Evolutionary conservation across 2,888 invertebrate genomes (phyloP).

Genomic region (Epirrita christyi): DNA sequence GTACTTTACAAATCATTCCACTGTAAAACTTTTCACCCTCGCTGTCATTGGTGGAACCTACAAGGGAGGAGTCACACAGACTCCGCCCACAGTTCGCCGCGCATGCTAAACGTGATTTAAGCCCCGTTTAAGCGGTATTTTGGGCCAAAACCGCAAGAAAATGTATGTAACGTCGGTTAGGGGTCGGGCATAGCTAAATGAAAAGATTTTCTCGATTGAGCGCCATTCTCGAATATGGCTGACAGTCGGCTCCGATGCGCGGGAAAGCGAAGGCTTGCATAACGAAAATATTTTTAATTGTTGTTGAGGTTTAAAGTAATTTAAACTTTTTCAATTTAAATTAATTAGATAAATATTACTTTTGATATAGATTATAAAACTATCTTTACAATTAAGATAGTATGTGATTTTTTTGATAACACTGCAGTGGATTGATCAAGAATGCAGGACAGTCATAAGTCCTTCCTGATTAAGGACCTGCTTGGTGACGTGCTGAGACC

Average conservation of each 20-base stretch:
- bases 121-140: conserved; percentile 84
- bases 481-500: conserved; percentile 89
- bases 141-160: conserved; percentile 83
- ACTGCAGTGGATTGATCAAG: conserved; percentile 52
- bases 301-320: neutral
- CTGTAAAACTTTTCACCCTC: conserved; percentile 62
- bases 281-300: neutral
- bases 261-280: conserved; percentile 67
- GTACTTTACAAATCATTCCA: conserved; percentile 71
- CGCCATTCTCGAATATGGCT: conserved; percentile 74
- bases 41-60: conserved; percentile 57
- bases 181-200: conserved; percentile 81
- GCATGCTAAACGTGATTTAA: conserved; percentile 82
- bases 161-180: conserved; percentile 78
- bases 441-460: conserved; percentile 89
- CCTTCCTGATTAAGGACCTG: conserved; percentile 93
- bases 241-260: conserved; percentile 72
- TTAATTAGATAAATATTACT: neutral
- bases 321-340: neutral
- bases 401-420: conserved; percentile 5
- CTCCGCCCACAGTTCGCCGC: conserved; percentile 66
- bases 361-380: neutral
- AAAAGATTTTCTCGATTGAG: conserved; percentile 79
- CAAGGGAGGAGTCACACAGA: conserved; percentile 54
- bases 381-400: neutral